These are phyloP conservation scores for Eumacrocentrus americanus DNA, from an alignment of 2,888 invertebrate genomes.

Conservation along the genomic window DNA sequence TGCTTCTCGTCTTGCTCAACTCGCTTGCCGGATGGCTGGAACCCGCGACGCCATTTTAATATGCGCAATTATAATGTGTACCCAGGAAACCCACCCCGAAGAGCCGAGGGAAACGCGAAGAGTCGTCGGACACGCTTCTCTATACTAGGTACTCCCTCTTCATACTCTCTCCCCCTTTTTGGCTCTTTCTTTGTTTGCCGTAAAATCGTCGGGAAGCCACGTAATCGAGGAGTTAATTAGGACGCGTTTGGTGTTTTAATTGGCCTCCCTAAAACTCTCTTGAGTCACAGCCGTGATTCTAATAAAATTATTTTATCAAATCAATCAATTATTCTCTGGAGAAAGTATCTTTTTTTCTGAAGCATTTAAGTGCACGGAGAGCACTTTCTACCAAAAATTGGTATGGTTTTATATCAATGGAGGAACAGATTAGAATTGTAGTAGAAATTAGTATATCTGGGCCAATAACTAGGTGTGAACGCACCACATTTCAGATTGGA, in stretches of 20 bases:
- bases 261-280: conserved; percentile 44
- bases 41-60: conserved; percentile 59
- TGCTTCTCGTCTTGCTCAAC: conserved; percentile 35
- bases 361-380: no score
- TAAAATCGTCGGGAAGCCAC: conserved; percentile 48
- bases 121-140: no score
- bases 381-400: no score
- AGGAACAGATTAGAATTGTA: no score
- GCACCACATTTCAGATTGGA: no score
- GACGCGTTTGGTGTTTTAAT: conserved; percentile 57
- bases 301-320: background rate
- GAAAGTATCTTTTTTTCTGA: no score
- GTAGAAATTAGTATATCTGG: no score
- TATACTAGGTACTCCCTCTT: conserved; percentile 23
- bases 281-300: background rate
- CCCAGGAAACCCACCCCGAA: conserved; percentile 38
- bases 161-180: conserved; percentile 29
- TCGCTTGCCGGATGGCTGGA: conserved; percentile 36
- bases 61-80: conserved; percentile 61
- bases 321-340: background rate
- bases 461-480: no score
- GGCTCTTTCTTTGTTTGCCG: conserved; percentile 52
- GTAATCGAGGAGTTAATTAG: conserved; percentile 61
- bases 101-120: conserved; percentile 26
- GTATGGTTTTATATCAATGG: no score